Evolutionary conservation across 2,113 vertebrate genomes (phyloP).

Genomic region (Percopsis transmontana): DNA sequence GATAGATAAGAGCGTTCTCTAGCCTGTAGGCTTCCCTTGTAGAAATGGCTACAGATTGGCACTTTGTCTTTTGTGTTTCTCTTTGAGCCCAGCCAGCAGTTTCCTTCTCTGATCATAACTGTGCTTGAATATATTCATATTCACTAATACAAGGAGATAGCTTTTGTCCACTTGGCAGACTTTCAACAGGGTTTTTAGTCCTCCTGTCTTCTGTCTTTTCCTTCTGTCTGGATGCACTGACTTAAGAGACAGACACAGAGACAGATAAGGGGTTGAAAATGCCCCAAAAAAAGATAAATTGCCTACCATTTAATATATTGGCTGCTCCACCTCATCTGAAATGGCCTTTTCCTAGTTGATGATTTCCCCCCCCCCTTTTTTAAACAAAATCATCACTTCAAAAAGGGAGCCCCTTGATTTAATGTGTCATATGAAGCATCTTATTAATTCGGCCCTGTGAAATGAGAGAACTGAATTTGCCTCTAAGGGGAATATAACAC

Average conservation of each 20-base stretch:
- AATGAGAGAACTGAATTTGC: slow-evolving; percentile 38
- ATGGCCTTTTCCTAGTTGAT: slow-evolving; percentile 31
- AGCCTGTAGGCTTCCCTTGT: slow-evolving; percentile 34
- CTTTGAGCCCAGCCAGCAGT: slow-evolving; percentile 35
- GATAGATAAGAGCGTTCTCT: slow-evolving; percentile 52
- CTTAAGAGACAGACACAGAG: slow-evolving; percentile 15
- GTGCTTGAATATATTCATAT: slow-evolving; percentile 46
- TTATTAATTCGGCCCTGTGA: slow-evolving; percentile 53
- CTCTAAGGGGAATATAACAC: slow-evolving; percentile 31
- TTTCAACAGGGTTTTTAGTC: slow-evolving; percentile 26
- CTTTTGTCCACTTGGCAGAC: slow-evolving; percentile 33
- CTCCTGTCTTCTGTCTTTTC: slow-evolving; percentile 13
- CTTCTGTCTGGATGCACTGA: slow-evolving; percentile 20
- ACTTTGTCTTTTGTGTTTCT: slow-evolving; percentile 46
- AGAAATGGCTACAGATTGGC: slow-evolving; percentile 46
- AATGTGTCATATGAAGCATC: slow-evolving; percentile 42
- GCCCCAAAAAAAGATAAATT: slow-evolving; percentile 26
- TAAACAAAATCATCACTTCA: slow-evolving; percentile 44
- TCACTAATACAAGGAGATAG: slow-evolving; percentile 53
- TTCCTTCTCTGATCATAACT: slow-evolving; percentile 35
- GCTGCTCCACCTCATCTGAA: slow-evolving; percentile 27
- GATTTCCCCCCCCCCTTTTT: slow-evolving; percentile 25
- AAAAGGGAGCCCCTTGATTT: slow-evolving; percentile 50
- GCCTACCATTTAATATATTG: slow-evolving; percentile 24
- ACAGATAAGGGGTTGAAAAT: background rate